Evolutionary conservation across 2,797 vertebrate species (phyloP), one percentile per base, ranked within the genome.

Genomic region (Semotilus atromaculatus): DNA sequence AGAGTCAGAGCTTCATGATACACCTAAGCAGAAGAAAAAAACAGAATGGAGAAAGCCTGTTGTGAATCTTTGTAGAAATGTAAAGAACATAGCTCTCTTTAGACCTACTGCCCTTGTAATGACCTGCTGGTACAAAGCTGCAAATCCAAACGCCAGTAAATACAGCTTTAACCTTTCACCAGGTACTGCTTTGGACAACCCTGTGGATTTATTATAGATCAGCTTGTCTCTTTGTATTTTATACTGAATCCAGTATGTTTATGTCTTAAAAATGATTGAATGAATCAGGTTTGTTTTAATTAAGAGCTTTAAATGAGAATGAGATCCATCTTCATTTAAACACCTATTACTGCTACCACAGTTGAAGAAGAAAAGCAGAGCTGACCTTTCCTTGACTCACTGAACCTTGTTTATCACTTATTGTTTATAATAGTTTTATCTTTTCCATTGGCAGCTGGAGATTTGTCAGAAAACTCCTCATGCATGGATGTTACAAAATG

Each of bases 401-500:
- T 48, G 55, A 62, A 79, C 31, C 38, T 48, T 66, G 58, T 66
- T 64, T 79, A 66, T 48, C 40, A 34, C 29, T 66, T 8, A 11
- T 79, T 79, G 40, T 79, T 79, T 79, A 79, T 23, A 66, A 31
- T 21, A 58, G 18, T 79, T 66, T 34, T 34, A 79, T 79, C 76
- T 64, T 43, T 78, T 62, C 13, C 58, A 64, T 31, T 1, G 3
- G 58, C 38, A 21, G 26, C 40, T 45, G 10, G 26, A 45, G 13
- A 45, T 64, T 31, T 45, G 38, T 45, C 38, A 64, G 9, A 62
- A 43, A 78, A 64, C 38, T 5, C 75, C 14, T 40, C 8, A 45
- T 45, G 40, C 58, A 23, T 16, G 9, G 6, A 45, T 64, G 13
- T 18, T 16, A 43, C 11, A 71, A 71, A 71, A 40, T 71, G 40